Percentiles rank a stretch among this genome's conserved stretches.
These are phyloP conservation scores for Onychostruthus taczanowskii DNA, from an alignment of 2,113 vertebrate genomes.

Conservation along the genomic window DNA sequence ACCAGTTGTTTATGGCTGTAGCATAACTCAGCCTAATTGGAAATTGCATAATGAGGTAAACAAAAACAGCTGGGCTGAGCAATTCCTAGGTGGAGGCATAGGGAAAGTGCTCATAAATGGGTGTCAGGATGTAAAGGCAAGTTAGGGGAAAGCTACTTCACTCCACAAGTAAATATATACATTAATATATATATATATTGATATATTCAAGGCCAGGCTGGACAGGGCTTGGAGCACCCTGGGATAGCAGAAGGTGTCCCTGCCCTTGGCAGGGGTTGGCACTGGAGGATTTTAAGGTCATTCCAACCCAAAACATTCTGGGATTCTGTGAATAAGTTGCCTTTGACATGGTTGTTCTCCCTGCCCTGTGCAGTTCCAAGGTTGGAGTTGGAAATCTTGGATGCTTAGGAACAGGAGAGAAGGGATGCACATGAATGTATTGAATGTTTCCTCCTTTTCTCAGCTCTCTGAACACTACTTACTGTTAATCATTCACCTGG, in stretches of 20 bases:
- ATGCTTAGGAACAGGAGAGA: neutral
- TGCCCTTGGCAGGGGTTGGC: neutral
- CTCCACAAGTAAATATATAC: neutral
- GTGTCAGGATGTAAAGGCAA: neutral
- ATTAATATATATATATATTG: neutral
- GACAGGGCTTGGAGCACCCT: rapidly evolving
- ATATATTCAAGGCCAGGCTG: neutral
- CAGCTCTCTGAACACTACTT: neutral
- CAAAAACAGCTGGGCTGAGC: neutral
- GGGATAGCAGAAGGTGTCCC: neutral
- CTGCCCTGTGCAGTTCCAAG: neutral
- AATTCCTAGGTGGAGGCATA: neutral
- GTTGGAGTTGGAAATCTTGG: neutral
- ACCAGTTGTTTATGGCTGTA: neutral
- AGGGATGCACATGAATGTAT: neutral
- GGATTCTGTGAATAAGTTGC: neutral
- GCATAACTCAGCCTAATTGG: neutral
- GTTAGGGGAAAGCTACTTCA: neutral
- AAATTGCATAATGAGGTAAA: neutral
- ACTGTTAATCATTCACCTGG: neutral
- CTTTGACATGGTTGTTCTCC: neutral
- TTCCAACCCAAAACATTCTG: neutral
- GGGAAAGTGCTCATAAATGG: neutral
- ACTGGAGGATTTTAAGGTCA: neutral
- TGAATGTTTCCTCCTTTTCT: neutral